A percentile compares a stretch with the other conserved stretches of the same genome.
Evolutionary conservation across 2,113 vertebrate genomes (phyloP).

Genomic region (Meleagris gallopavo): DNA sequence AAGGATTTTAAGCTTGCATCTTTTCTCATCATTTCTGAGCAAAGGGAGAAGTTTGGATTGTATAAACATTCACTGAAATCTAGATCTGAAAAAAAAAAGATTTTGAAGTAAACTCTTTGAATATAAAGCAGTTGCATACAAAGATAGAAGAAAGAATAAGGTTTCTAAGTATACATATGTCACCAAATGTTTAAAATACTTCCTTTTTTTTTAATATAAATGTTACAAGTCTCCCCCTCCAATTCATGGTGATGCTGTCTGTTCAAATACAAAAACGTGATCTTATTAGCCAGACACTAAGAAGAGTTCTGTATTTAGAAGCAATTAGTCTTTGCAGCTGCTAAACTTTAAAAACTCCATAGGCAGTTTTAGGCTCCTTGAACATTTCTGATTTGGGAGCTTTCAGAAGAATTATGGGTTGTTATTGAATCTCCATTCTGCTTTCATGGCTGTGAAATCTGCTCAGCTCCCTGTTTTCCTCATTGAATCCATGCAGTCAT

Average conservation of each 20-base stretch:
- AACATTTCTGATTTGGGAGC: not conserved
- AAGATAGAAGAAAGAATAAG: not conserved
- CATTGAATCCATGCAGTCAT: not conserved
- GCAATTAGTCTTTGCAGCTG: slow-evolving; percentile 1
- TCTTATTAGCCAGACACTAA: slow-evolving; percentile 1
- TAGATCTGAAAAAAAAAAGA: not conserved
- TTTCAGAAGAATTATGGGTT: not conserved
- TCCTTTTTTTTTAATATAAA: not conserved
- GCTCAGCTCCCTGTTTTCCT: not conserved
- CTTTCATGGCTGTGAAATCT: not conserved
- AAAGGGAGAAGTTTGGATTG: not conserved
- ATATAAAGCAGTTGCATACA: not conserved
- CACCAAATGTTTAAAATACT: not conserved
- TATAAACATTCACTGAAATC: not conserved
- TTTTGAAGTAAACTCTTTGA: not conserved
- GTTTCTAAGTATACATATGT: not conserved
- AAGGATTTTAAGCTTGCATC: not conserved
- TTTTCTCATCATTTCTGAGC: not conserved
- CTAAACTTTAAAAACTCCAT: not conserved
- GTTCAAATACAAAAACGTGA: not conserved
- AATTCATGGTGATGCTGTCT: not conserved
- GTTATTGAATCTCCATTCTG: not conserved
- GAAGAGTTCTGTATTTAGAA: slow-evolving; percentile 28
- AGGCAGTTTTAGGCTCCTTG: not conserved
- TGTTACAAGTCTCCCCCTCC: not conserved